Conservation (phyloP, 2,797 vertebrate species). For the Adelosebastes latens region DNA sequence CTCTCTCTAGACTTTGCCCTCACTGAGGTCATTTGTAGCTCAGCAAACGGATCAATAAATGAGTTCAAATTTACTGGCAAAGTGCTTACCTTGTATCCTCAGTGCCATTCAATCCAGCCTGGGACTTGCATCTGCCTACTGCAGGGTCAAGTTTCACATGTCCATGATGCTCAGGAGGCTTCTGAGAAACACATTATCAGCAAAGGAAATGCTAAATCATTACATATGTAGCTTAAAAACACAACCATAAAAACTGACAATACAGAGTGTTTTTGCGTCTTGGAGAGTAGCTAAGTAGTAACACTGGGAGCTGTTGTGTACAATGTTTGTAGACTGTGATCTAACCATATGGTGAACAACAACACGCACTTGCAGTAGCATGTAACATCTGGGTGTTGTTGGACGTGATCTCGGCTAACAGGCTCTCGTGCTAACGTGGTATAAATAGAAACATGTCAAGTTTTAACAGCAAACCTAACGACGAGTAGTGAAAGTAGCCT, state of each 20-base stretch:
- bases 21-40: slow-evolving; percentile 62
- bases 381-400: neutral
- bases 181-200: slow-evolving; percentile 42
- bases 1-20: slow-evolving; percentile 54
- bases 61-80: slow-evolving; percentile 78
- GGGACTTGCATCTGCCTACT: slow-evolving; percentile 66
- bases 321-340: neutral
- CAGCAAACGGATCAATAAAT: slow-evolving; percentile 74
- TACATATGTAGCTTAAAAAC: neutral
- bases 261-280: neutral
- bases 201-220: slow-evolving; percentile 4
- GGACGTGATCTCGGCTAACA: neutral
- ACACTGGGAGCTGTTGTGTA: neutral
- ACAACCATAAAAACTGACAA: neutral
- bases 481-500: slow-evolving; percentile 25
- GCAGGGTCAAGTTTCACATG: slow-evolving; percentile 70
- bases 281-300: no score
- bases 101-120: slow-evolving; percentile 82
- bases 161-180: slow-evolving; percentile 52
- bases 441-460: neutral
- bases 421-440: neutral
- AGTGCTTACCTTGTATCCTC: slow-evolving; percentile 83
- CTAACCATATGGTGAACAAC: slow-evolving; percentile 5
- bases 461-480: neutral
- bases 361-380: neutral